Conservation (phyloP, 37 sponge, comb jelly and placozoan genomes). For the Bolinopsis microptera region DNA sequence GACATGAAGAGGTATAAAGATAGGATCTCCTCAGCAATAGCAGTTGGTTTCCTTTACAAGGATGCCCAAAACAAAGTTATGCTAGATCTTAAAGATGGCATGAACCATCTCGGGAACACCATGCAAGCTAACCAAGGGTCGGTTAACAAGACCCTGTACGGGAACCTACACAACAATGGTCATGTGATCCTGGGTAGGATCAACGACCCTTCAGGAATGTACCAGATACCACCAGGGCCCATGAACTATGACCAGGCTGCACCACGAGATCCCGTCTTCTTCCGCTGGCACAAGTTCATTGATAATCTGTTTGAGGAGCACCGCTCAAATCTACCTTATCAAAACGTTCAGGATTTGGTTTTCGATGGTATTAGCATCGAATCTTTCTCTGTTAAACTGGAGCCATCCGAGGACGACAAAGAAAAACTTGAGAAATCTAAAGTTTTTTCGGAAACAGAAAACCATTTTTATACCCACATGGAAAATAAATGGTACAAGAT, state of each 20-base stretch:
- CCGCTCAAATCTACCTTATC: background rate
- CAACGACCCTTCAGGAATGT: background rate
- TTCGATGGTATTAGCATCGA: background rate
- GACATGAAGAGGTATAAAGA: background rate
- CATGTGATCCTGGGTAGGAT: background rate
- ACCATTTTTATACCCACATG: background rate
- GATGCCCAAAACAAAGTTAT: background rate
- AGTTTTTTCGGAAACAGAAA: background rate
- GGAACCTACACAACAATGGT: background rate
- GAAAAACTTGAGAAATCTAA: background rate
- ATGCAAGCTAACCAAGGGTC: background rate
- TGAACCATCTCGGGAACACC: background rate
- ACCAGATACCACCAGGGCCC: background rate
- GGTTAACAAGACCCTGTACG: background rate
- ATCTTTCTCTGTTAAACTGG: background rate
- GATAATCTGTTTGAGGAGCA: background rate
- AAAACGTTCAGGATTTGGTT: background rate
- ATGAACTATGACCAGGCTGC: background rate
- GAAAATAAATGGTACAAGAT: background rate
- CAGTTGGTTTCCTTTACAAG: background rate
- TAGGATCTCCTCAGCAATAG: background rate
- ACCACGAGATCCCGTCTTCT: conserved; percentile 16
- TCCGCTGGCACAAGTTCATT: conserved; percentile 50
- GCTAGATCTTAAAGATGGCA: no score
- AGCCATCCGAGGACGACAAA: background rate